phyloP scores from a whole-genome alignment of 92 coral and sea anemone genomes.

The Micromussa lordhowensis region DNA sequence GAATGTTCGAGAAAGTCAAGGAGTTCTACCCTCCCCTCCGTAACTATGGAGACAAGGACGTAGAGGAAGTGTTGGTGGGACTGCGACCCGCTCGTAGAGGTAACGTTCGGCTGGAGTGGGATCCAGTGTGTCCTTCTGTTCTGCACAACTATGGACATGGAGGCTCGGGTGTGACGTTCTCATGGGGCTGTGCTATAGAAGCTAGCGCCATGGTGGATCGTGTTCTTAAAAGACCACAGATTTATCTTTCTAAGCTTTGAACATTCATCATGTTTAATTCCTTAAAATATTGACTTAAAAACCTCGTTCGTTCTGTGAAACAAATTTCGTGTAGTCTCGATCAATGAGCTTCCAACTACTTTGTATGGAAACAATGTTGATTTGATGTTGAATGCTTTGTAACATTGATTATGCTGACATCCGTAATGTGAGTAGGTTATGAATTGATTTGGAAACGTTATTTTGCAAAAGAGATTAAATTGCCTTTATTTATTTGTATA shows the following conservation, averaged over 20 bases:
- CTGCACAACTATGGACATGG: constrained; percentile 75
- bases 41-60: constrained; percentile 37
- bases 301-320: too few species aligned
- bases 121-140: constrained; percentile 40
- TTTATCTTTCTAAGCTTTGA: constrained; percentile 32
- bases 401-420: neutral
- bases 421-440: neutral
- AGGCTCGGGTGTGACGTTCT: constrained; percentile 60
- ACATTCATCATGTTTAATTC: neutral
- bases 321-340: neutral
- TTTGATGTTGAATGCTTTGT: too few species aligned
- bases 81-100: constrained; percentile 46
- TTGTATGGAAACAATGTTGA: too few species aligned
- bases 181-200: constrained; percentile 74
- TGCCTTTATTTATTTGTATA: neutral
- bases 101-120: constrained; percentile 52
- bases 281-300: neutral
- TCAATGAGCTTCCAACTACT: too few species aligned
- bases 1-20: constrained; percentile 38
- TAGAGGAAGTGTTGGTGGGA: constrained; percentile 35
- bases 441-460: too few species aligned
- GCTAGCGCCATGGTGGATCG: constrained; percentile 53
- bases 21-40: constrained; percentile 45
- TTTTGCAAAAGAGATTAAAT: neutral
- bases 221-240: constrained; percentile 35